phyloP scores from a whole-genome alignment of 37 sponge, comb jelly and placozoan genomes.

The Tethya wilhelma region DNA sequence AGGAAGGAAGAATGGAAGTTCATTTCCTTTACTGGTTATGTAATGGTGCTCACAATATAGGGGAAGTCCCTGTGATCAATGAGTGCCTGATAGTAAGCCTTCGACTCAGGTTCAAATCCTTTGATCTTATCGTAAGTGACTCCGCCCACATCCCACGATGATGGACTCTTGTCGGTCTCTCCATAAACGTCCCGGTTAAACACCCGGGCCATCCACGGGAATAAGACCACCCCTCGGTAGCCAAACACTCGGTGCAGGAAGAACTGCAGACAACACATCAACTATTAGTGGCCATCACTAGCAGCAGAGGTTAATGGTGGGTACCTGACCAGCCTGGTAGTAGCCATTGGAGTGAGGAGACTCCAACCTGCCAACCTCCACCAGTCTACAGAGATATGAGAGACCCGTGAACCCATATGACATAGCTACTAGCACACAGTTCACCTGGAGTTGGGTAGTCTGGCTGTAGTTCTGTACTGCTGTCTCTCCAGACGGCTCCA shows the following conservation, averaged over 20 bases:
- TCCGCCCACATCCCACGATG: slow-evolving; percentile 37
- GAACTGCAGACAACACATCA: slow-evolving; percentile 53
- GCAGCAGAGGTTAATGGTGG: neutral
- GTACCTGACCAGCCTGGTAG: slow-evolving; percentile 90
- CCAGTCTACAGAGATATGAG: slow-evolving; percentile 39
- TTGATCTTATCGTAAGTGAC: slow-evolving; percentile 43
- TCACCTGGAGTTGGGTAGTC: too few relatives aligned
- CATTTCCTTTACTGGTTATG: neutral
- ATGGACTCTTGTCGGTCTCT: neutral
- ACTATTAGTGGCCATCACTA: neutral
- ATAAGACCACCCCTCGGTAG: slow-evolving; percentile 94
- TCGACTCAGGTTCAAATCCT: slow-evolving; percentile 49
- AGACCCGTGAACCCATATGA: too few relatives aligned
- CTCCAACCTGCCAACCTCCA: slow-evolving; percentile 86
- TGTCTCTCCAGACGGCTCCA: too few relatives aligned
- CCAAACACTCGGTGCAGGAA: slow-evolving; percentile 94
- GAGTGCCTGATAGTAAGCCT: slow-evolving; percentile 85
- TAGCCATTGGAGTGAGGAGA: slow-evolving; percentile 60
- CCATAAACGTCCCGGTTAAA: slow-evolving; percentile 72
- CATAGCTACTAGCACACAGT: too few relatives aligned
- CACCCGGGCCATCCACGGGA: slow-evolving; percentile 86
- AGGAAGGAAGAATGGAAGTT: neutral
- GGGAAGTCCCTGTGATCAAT: slow-evolving; percentile 92
- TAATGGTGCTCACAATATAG: slow-evolving; percentile 62
- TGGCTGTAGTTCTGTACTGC: too few relatives aligned